Evolutionary conservation across 2,888 invertebrate species (phyloP), one percentile per base, ranked within the genome.

Genomic region (Hirtodrosophila cameraria): DNA sequence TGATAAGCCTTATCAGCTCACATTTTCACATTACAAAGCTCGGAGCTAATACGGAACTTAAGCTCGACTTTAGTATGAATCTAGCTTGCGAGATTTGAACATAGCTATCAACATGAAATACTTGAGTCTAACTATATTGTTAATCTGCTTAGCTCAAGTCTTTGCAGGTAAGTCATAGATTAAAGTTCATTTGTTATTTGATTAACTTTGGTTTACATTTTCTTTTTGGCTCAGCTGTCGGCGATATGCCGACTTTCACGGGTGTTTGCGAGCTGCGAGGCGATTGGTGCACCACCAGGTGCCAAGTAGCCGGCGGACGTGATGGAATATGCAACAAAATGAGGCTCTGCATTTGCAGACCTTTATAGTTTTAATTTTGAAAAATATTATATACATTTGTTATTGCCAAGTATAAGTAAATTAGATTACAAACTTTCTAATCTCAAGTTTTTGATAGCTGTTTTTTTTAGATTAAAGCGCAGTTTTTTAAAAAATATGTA

Each of bases 241-340:
- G 62, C 25, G 50, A 74, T 6, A 1, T 71, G 46, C 81, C 76
- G 6, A 76, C 61, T 1, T 69, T 83, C 36, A n/a, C 28, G 4
- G 75, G 75, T 25, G 53, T 88, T 13, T 88, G 87, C 62, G 75
- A 84, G 43, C 20, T 63, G 9, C 50, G 64, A n/a, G 88, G 82
- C 18, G 89, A 88, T 30, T 67, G 74, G 68, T 89, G 88, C 60
- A 59, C 72, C 2, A 45, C 60, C 13, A 59, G 55, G 20, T 88
- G 88, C 54, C 79, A 83, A 64, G 69, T 79, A 16, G 80, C 77
- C 3, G 88, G 88, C n/a, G 88, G 85, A 52, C 75, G 87, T 35
- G 88, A 76, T 50, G 88, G 88, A 15, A 50, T 70, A 3, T 88
- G 88, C 54, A 74, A 87, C 28, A 88, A 88, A 55, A 63, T 55